Evolutionary conservation across 2,888 invertebrate genomes (phyloP), one percentile per base, ranked within the genome.

Genomic region (Aphodius granarius): DNA sequence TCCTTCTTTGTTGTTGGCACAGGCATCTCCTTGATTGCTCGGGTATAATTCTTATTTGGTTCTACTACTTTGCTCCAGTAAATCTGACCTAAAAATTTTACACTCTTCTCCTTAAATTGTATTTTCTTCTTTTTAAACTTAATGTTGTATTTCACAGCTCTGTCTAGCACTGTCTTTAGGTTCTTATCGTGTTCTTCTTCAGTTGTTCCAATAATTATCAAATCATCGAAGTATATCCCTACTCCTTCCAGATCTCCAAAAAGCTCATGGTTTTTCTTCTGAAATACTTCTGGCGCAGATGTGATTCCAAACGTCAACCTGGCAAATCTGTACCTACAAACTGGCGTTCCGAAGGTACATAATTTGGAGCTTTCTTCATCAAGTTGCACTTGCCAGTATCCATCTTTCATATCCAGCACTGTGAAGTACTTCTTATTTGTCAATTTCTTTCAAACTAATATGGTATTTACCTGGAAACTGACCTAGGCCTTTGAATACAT

Each of bases 181-280:
- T 5, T 65, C 65, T 15, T 77, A 71, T 83, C 81, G 78, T 82
- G 83, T 75, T 82, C 76, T 79, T 75, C 71, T 75, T 78, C 70
- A 18, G 20, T 72, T 63, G 75, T 66, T 15, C 74, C 79, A 4
- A 73, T 63, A 23, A 77, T 75, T 20, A 80, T 62, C 75, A 85
- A 76, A 80, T 84, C 78, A 80, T 86, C 80, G 78, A 84, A 79
- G 78, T 85, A 83, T 65, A 86, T 72, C 73, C 81, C 6, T 71
- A 86, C 80, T 22, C 73, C 73, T 77, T 84, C 72, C 70, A 71
- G 23, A 79, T 83, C 20, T 81, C 84, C 64, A 85, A 84, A 83
- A 81, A 83, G 18, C 78, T 84, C 63, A 79, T 81, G 18, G 83
- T 84, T 83, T 21, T 79, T 77, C 68, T 79, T 81, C 75, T 85